Percentiles rank a stretch among this genome's conserved stretches.
Conservation (phyloP, 2,113 vertebrate genomes). For the Pardalotus punctatus region DNA sequence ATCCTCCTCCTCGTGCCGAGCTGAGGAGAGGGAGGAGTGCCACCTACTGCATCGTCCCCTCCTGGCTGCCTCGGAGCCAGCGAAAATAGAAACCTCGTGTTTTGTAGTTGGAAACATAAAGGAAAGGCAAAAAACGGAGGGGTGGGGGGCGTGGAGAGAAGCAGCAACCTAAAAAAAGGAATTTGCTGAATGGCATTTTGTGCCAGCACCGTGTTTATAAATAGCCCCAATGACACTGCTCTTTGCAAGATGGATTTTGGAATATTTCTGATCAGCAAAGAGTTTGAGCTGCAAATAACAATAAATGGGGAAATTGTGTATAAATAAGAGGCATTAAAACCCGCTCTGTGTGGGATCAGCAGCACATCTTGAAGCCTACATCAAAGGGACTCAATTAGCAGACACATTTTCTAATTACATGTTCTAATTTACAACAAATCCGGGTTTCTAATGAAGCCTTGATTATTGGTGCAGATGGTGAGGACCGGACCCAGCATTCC, state of each 20-base stretch:
- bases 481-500: background rate
- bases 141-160: background rate
- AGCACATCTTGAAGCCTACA: background rate
- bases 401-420: conserved; percentile 56
- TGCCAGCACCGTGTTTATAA: conserved; percentile 51
- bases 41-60: conserved; percentile 25
- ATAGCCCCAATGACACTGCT: conserved; percentile 49
- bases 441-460: conserved; percentile 39
- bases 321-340: conserved; percentile 39
- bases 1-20: fast-evolving
- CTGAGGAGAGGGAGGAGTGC: conserved; percentile 31
- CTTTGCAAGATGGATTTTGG: background rate
- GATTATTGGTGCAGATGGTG: conserved; percentile 43
- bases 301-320: conserved; percentile 25
- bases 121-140: background rate
- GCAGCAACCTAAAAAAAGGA: conserved; percentile 60
- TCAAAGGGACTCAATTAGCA: conserved; percentile 63
- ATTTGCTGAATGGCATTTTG: conserved; percentile 59
- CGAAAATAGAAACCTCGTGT: conserved; percentile 27
- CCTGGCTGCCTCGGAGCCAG: background rate
- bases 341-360: conserved; percentile 6
- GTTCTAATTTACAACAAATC: conserved; percentile 48
- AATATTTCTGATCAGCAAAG: conserved; percentile 44
- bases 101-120: conserved; percentile 38
- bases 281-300: conserved; percentile 32